phyloP scores from a whole-genome alignment of 2,888 invertebrate genomes.

The Lithophane leautieri region DNA sequence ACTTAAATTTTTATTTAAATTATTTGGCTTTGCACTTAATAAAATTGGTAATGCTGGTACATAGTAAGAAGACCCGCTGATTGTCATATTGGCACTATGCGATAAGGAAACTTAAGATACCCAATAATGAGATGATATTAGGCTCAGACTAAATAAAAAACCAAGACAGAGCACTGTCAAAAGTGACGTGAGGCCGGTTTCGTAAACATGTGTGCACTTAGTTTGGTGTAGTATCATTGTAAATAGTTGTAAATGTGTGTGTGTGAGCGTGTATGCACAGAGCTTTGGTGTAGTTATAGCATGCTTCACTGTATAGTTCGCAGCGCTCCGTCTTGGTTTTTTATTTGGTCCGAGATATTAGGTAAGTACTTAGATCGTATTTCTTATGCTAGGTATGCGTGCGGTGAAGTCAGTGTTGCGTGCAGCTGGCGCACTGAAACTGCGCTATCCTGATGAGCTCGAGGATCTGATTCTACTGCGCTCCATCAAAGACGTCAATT shows the following conservation, averaged over 20 bases:
- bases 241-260: too few species aligned
- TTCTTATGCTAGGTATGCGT: constrained; percentile 92
- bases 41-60: background rate
- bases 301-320: too few species aligned
- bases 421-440: constrained; percentile 97
- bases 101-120: background rate
- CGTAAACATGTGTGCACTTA: too few species aligned
- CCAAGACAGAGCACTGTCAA: too few species aligned
- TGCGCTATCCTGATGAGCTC: constrained; percentile 96
- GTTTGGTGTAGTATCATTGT: too few species aligned
- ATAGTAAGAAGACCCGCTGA: background rate
- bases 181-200: too few species aligned
- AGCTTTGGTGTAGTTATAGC: too few species aligned
- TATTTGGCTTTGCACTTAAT: background rate
- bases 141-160: too few species aligned
- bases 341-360: too few species aligned
- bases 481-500: constrained; percentile 98
- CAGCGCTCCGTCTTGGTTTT: too few species aligned
- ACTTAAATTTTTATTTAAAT: background rate
- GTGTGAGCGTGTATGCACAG: too few species aligned
- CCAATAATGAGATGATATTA: background rate
- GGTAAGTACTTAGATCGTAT: background rate
- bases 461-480: constrained; percentile 96
- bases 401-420: constrained; percentile 98
- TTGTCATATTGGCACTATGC: background rate